Percentiles rank a stretch among this genome's conserved stretches.
These are phyloP conservation scores for Condylura cristata DNA, from an alignment of 2,113 vertebrate species.

Conservation along the genomic window DNA sequence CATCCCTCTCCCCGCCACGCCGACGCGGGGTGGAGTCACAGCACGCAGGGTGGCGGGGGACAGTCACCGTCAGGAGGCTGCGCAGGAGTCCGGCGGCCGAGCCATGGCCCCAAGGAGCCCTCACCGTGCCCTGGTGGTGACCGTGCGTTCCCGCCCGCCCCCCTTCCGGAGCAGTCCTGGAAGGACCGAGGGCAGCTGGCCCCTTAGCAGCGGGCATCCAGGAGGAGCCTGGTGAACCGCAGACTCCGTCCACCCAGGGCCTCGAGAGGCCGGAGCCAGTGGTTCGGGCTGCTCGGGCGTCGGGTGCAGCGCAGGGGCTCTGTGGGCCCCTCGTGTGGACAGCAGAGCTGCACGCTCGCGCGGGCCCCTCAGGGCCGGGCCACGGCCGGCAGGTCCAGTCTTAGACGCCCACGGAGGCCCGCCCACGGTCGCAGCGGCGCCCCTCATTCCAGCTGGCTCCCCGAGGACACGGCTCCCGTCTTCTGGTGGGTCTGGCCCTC, in stretches of 20 bases:
- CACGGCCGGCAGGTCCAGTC: not conserved
- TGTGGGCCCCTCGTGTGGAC: too few relatives aligned
- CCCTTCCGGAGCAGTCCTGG: not conserved
- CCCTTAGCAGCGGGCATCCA: not conserved
- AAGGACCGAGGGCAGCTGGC: not conserved
- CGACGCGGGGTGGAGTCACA: too few relatives aligned
- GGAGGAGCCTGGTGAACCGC: not conserved
- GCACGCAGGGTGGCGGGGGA: too few relatives aligned
- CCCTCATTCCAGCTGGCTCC: not conserved
- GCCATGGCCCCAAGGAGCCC: not conserved
- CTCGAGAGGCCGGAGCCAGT: not conserved
- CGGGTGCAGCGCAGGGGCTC: too few relatives aligned
- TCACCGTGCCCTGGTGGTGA: not conserved
- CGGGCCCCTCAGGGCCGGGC: not conserved
- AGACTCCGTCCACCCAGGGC: not conserved
- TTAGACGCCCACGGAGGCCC: not conserved
- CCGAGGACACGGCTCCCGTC: not conserved
- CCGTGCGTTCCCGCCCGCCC: not conserved
- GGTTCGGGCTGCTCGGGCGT: not conserved
- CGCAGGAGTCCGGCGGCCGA: too few relatives aligned
- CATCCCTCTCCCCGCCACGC: not conserved
- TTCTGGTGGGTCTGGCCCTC: not conserved
- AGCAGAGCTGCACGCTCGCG: too few relatives aligned
- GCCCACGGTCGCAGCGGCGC: too few relatives aligned
- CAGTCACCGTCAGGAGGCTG: too few relatives aligned